A percentile compares a stretch with the other conserved stretches of the same genome.
phyloP scores from a whole-genome alignment of 2,797 vertebrate species.

The Falco naumanni region DNA sequence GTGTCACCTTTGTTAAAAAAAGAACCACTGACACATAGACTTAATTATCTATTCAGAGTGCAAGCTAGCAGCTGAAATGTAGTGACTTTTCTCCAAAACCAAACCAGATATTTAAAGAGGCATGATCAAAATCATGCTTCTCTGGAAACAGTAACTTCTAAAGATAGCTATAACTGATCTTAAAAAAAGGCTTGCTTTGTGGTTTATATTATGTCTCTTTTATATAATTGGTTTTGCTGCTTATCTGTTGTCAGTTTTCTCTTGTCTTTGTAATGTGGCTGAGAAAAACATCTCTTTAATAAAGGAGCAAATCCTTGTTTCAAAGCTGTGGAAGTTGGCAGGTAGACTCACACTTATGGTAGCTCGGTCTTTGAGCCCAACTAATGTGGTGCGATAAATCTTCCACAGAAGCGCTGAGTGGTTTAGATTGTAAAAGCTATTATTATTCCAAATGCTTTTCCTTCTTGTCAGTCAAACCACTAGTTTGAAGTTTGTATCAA shows the following conservation, averaged over 20 bases:
- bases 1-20: constrained; percentile 69
- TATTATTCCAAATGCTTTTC: background rate
- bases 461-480: background rate
- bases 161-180: constrained; percentile 7
- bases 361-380: background rate
- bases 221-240: background rate
- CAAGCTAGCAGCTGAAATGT: constrained; percentile 19
- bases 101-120: constrained; percentile 42
- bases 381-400: background rate
- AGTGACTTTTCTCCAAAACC: constrained; percentile 5
- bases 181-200: background rate
- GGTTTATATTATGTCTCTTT: background rate
- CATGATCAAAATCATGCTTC: constrained; percentile 12
- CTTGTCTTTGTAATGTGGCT: background rate
- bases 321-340: background rate
- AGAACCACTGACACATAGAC: constrained; percentile 59
- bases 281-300: background rate
- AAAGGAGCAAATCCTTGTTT: background rate
- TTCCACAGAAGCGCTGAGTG: background rate
- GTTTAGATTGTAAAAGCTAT: background rate
- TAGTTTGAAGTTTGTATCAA: background rate
- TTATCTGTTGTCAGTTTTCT: background rate
- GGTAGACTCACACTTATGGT: background rate
- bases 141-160: constrained; percentile 5
- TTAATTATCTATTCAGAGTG: constrained; percentile 59